Percentiles rank a stretch among this genome's conserved stretches.
Evolutionary conservation across 2,888 invertebrate species (phyloP).

Genomic region (Stratiomys singularior): DNA sequence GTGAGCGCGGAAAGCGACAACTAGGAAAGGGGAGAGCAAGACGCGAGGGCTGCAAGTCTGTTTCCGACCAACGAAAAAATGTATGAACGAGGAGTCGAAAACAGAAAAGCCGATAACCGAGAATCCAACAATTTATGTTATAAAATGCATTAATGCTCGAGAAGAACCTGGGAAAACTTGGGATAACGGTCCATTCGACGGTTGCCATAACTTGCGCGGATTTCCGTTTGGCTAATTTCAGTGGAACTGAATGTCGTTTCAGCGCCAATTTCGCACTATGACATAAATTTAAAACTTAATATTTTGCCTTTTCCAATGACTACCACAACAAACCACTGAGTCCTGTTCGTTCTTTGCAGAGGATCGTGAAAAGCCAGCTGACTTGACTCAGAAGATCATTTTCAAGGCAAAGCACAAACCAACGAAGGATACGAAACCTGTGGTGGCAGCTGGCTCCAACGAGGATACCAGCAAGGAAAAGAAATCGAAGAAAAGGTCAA

Average conservation of each 20-base stretch:
- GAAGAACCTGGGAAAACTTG: too few species aligned
- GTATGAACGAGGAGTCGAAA: constrained; percentile 38
- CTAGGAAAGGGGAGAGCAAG: constrained; percentile 40
- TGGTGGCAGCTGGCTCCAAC: constrained; percentile 19
- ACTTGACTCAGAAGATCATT: constrained; percentile 70
- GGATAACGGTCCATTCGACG: not conserved
- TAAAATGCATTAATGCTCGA: not conserved
- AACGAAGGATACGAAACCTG: constrained; percentile 47
- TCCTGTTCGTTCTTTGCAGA: constrained; percentile 63
- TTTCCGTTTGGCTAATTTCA: not conserved
- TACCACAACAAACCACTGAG: not conserved
- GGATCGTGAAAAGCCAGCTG: constrained; percentile 70
- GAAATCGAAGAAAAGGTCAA: constrained; percentile 55
- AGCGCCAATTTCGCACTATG: constrained; percentile 23
- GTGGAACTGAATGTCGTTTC: not conserved
- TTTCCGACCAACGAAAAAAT: constrained; percentile 28
- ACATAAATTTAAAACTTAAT: not conserved
- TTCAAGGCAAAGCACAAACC: constrained; percentile 66
- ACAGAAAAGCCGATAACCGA: constrained; percentile 26
- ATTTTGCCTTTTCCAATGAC: not conserved
- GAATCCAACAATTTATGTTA: not conserved
- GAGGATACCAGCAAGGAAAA: constrained; percentile 48
- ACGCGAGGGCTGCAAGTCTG: not conserved
- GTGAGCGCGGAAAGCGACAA: constrained; percentile 13
- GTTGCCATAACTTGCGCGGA: not conserved